Percentiles rank a stretch among this genome's conserved stretches.
These are phyloP conservation scores for Pandemis heparana DNA, from an alignment of 2,888 invertebrate species.

Conservation along the genomic window DNA sequence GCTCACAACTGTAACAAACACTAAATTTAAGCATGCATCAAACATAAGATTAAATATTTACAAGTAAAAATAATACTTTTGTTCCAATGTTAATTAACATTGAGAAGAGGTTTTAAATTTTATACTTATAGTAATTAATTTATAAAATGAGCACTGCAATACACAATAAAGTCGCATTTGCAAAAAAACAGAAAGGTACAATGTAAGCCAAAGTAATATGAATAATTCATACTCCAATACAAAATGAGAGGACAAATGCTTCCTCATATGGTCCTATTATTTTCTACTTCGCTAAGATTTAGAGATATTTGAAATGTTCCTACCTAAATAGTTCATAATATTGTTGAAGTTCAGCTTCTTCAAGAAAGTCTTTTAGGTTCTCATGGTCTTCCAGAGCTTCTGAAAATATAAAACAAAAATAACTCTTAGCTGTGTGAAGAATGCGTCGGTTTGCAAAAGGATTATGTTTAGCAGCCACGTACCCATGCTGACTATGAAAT, in stretches of 20 bases:
- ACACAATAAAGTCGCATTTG: constrained; percentile 1
- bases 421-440: constrained; percentile 21
- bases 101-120: too few species aligned
- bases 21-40: too few species aligned
- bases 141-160: not conserved
- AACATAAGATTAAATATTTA: too few species aligned
- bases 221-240: not conserved
- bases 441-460: not conserved
- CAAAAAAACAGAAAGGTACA: not conserved
- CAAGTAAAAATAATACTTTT: too few species aligned
- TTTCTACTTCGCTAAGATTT: not conserved
- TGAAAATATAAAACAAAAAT: constrained; percentile 55
- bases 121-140: too few species aligned
- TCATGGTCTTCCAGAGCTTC: constrained; percentile 68
- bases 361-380: constrained; percentile 91
- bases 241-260: not conserved
- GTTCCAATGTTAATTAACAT: too few species aligned
- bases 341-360: constrained; percentile 97
- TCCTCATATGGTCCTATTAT: not conserved
- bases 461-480: constrained; percentile 45
- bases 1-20: too few species aligned
- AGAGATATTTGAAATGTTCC: constrained; percentile 53
- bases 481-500: constrained; percentile 55
- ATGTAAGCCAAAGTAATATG: not conserved
- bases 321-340: constrained; percentile 93